phyloP scores from a whole-genome alignment of 23 tunicate species.

The Ascidia mentula region DNA sequence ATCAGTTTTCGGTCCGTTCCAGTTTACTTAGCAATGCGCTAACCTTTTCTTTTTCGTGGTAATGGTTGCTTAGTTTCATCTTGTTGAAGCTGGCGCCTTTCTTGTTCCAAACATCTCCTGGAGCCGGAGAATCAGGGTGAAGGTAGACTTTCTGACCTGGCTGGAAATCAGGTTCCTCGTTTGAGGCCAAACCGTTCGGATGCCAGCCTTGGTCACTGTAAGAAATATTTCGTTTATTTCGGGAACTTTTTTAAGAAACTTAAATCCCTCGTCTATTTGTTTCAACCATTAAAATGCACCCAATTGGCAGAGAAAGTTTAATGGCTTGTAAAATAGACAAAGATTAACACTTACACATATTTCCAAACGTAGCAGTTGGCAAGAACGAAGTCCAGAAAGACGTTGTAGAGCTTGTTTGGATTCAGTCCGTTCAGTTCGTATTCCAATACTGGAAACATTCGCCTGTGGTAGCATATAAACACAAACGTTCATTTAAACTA shows the following conservation, averaged over 20 bases:
- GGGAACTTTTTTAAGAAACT: background rate
- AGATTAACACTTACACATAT: conserved; percentile 23
- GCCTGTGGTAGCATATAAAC: conserved; percentile 29
- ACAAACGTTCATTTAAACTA: too few species aligned
- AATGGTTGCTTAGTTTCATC: conserved; percentile 55
- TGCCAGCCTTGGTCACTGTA: conserved; percentile 42
- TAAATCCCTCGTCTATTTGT: too few species aligned
- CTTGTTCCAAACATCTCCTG: conserved; percentile 57
- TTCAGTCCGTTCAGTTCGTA: conserved; percentile 46
- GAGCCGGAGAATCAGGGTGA: conserved; percentile 57
- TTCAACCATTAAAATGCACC: too few species aligned
- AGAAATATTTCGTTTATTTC: background rate
- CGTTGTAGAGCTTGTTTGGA: conserved; percentile 44
- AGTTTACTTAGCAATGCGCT: too few species aligned
- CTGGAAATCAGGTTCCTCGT: conserved; percentile 31
- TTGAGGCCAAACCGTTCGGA: conserved; percentile 39
- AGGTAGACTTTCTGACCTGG: conserved; percentile 32
- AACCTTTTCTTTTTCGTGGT: conserved; percentile 56
- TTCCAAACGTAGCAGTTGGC: conserved; percentile 50
- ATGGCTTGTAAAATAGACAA: too few species aligned
- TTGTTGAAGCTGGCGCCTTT: conserved; percentile 40
- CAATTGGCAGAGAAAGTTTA: too few species aligned
- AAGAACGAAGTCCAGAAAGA: conserved; percentile 49
- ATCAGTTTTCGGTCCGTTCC: too few species aligned
- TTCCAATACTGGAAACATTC: conserved; percentile 56